A percentile compares a stretch with the other conserved stretches of the same genome.
Evolutionary conservation across 2,888 invertebrate genomes (phyloP).

Genomic region (Parelbella ahira): DNA sequence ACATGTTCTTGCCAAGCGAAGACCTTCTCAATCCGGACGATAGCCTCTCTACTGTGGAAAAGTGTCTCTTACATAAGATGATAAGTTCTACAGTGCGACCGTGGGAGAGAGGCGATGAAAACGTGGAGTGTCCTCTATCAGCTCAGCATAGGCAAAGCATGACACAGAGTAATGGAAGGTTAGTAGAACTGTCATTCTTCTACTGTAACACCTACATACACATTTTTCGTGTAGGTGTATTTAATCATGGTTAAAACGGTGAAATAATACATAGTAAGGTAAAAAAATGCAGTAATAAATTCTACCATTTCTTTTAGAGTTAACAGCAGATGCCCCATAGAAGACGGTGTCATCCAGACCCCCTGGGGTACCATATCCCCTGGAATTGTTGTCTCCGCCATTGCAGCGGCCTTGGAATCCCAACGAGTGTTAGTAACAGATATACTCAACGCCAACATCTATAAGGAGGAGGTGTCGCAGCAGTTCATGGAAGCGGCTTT

Average conservation of each 20-base stretch:
- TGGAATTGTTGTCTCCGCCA: constrained; percentile 80
- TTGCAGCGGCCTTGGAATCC: constrained; percentile 82
- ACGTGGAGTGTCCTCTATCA: constrained; percentile 67
- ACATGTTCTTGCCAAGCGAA: constrained; percentile 79
- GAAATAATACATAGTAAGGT: no score
- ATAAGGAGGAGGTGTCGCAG: constrained; percentile 60
- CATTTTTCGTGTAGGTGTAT: no score
- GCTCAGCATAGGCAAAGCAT: constrained; percentile 53
- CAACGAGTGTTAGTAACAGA: constrained; percentile 76
- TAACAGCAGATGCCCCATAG: constrained; percentile 81
- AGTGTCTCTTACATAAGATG: constrained; percentile 76
- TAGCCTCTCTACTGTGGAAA: constrained; percentile 64
- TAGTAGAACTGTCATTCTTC: no score
- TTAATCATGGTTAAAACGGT: no score
- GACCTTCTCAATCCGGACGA: constrained; percentile 56
- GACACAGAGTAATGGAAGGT: constrained; percentile 48
- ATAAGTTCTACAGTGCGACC: constrained; percentile 80
- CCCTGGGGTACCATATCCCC: constrained; percentile 82
- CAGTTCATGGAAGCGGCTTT: constrained; percentile 55
- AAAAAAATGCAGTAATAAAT: no score
- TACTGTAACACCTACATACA: no score
- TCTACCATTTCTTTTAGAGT: no score
- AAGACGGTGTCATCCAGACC: constrained; percentile 83
- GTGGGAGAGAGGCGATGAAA: constrained; percentile 82
- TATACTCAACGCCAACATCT: constrained; percentile 62